Percentiles rank a stretch among this genome's conserved stretches.
Evolutionary conservation across 2,113 vertebrate species (phyloP).

Genomic region (Hypanus sabinus): DNA sequence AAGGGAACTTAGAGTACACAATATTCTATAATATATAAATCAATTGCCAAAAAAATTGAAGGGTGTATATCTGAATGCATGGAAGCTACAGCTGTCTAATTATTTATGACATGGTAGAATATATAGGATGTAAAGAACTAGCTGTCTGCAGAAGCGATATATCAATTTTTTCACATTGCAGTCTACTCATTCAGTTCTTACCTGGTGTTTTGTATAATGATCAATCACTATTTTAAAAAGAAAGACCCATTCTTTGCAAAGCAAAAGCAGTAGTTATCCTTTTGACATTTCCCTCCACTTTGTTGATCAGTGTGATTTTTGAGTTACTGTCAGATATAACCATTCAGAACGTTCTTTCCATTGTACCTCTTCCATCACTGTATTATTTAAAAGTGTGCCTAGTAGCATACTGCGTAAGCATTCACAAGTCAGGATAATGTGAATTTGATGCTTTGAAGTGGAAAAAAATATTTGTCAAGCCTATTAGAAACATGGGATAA

Average conservation of each 20-base stretch:
- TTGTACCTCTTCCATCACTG: not conserved
- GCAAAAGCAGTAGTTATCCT: not conserved
- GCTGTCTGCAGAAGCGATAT: not conserved
- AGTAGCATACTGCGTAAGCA: not conserved
- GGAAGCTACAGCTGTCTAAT: constrained; percentile 12
- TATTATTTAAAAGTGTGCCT: not conserved
- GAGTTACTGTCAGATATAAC: not conserved
- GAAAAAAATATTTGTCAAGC: not conserved
- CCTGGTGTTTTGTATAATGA: not conserved
- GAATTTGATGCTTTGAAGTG: not conserved
- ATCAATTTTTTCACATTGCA: not conserved
- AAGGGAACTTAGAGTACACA: not conserved
- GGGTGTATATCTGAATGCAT: not conserved
- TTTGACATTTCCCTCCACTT: not conserved
- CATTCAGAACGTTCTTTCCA: not conserved
- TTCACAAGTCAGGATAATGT: not conserved
- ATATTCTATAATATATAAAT: not conserved
- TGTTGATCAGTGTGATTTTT: not conserved
- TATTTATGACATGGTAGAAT: not conserved
- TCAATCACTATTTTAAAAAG: not conserved
- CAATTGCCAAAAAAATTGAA: not conserved
- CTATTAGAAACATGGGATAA: not conserved
- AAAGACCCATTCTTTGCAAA: not conserved
- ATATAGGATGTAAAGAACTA: not conserved
- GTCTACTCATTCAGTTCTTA: not conserved